Base-by-base conservation (phyloP, 1,140 invertebrate genomes). In the Meloidogyne floridensis region DNA sequence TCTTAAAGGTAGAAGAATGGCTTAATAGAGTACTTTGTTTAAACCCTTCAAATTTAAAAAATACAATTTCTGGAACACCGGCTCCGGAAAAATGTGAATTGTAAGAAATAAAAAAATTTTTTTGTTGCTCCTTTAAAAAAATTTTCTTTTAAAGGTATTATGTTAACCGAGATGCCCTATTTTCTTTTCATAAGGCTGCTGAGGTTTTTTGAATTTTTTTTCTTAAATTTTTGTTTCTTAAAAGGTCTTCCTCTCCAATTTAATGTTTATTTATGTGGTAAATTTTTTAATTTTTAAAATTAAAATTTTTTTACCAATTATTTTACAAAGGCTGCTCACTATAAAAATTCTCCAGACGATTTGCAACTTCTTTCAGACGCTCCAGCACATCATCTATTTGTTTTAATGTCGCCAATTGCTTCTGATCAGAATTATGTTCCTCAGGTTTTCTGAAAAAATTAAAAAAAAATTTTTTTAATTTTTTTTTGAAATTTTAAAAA, bases 361-460 rank as follows among this genome's bases (percentile, higher is more conserved):
- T 92, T 99, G 10, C 97, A 99, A 92, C 94, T 99, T 93, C 93
- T 99, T 91, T 97, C 96, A 11, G 98, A 99, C 92, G 97, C 97
- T 10, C 97, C 85, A 0, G 96, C 96, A 5, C 97, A 99, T 92
- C 95, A 98, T 91, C 90, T 99, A 20, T 99, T 98, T 92, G 97
- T 95, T 88, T 91, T 99, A 15, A 91, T 99, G 74, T 95, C 95
- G 0, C 96, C 97, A 0, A 92, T 94, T 2, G 92, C 94, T 85
- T 92, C 93, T 6, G 94, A 83, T 88, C 92, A 69, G 91, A 90
- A 83, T 7, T 80, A 88, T 18, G 81, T 98, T 77, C 97, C 97
- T 0, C 95, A 98, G 90, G 94, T 98, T 74, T 7, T 95, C 94
- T 87, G 94, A 54, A 20, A 10, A 76, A 13, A 20, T 87, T 94